Evolutionary conservation across 2,113 vertebrate species (phyloP).

Genomic region (Caranx melampygus): DNA sequence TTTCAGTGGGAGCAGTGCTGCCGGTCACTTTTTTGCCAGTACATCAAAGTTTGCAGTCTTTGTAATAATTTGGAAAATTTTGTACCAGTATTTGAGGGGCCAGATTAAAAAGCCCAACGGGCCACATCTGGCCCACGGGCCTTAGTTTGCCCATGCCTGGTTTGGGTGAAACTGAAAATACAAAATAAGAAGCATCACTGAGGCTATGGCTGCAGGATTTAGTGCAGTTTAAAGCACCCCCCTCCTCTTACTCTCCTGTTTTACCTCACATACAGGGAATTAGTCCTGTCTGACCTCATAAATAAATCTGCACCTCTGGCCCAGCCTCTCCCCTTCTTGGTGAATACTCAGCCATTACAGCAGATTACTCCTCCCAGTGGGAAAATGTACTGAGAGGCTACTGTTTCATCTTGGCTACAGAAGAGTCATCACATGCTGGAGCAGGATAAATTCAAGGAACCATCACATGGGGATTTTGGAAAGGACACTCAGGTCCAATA

Average conservation of each 20-base stretch:
- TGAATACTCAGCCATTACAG: background rate
- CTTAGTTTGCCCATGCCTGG: too few species aligned
- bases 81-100: too few species aligned
- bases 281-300: constrained; percentile 12
- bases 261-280: constrained; percentile 2
- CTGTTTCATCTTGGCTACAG: constrained; percentile 6
- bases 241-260: background rate
- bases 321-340: background rate
- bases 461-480: constrained; percentile 26
- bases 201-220: background rate
- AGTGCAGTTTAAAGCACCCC: background rate
- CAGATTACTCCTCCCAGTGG: background rate
- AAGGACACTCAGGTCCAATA: constrained; percentile 28
- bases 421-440: background rate
- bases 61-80: too few species aligned
- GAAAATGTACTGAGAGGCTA: background rate
- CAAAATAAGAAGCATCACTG: background rate
- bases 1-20: too few species aligned
- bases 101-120: too few species aligned
- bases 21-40: too few species aligned
- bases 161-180: background rate
- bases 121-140: too few species aligned
- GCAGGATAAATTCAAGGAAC: constrained; percentile 3
- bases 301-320: constrained; percentile 21
- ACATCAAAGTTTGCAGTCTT: too few species aligned